Conservation (phyloP, 2,888 invertebrate species). For the Apomyelois bistriatella region DNA sequence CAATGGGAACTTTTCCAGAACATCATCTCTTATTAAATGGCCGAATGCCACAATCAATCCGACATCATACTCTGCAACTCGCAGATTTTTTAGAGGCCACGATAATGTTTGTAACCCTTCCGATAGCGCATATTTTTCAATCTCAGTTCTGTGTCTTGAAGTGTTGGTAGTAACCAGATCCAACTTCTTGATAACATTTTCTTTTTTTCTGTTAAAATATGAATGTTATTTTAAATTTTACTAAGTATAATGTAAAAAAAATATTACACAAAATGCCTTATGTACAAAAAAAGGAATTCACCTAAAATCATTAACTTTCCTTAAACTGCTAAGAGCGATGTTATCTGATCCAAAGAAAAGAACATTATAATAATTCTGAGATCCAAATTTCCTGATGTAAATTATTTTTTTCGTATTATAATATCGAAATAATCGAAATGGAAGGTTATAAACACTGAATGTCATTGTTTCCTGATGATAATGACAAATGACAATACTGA, state of each 20-base stretch:
- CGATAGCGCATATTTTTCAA: slow-evolving; percentile 84
- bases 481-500: not conserved
- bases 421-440: slow-evolving; percentile 29
- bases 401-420: slow-evolving; percentile 37
- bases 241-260: not conserved
- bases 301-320: slow-evolving; percentile 83
- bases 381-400: slow-evolving; percentile 32
- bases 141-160: slow-evolving; percentile 78
- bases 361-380: slow-evolving; percentile 47
- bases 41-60: slow-evolving; percentile 97
- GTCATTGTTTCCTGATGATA: slow-evolving; percentile 25
- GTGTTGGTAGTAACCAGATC: slow-evolving; percentile 87
- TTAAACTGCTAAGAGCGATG: slow-evolving; percentile 88
- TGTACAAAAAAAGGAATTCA: slow-evolving; percentile 42
- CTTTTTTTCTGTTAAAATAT: slow-evolving; percentile 68
- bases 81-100: slow-evolving; percentile 82
- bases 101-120: slow-evolving; percentile 80
- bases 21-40: slow-evolving; percentile 87
- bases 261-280: not conserved
- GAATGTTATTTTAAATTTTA: not conserved
- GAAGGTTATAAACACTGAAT: slow-evolving; percentile 48
- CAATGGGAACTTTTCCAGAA: slow-evolving; percentile 90
- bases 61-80: slow-evolving; percentile 83
- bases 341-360: slow-evolving; percentile 93
- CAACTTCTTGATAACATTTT: slow-evolving; percentile 71